Percentiles rank a stretch among this genome's conserved stretches.
phyloP scores from a whole-genome alignment of 2,888 invertebrate genomes.

The Parthenolecanium corni region DNA sequence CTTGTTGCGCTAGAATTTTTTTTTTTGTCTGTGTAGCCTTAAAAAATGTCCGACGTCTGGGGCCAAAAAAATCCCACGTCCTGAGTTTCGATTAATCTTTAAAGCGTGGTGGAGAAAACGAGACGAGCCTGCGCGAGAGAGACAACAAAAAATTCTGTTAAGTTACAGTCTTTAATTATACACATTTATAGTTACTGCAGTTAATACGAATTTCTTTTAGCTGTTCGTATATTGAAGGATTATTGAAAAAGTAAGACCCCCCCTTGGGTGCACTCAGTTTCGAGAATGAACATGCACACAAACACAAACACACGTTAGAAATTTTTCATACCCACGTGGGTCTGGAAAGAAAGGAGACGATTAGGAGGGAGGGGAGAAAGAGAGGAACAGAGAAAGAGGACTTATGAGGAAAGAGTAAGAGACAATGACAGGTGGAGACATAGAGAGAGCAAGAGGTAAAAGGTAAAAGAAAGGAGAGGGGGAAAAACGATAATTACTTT shows the following conservation, averaged over 20 bases:
- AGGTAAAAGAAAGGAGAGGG: too few species aligned
- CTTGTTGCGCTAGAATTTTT: too few species aligned
- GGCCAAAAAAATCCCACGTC: too few species aligned
- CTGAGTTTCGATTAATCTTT: not conserved
- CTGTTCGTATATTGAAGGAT: too few species aligned
- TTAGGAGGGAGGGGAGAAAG: not conserved
- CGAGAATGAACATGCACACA: not conserved
- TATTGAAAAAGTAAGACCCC: not conserved
- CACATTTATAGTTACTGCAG: too few species aligned
- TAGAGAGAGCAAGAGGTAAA: not conserved
- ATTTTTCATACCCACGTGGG: not conserved
- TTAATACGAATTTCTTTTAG: too few species aligned
- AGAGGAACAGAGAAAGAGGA: too few species aligned
- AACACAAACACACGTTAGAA: not conserved
- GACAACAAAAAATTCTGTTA: too few species aligned
- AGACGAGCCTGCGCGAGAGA: not conserved
- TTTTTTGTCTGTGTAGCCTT: not conserved
- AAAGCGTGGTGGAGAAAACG: not conserved
- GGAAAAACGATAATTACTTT: conserved; percentile 14
- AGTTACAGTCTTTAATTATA: too few species aligned
- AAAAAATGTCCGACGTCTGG: not conserved
- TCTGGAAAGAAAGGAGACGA: not conserved
- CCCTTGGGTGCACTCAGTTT: not conserved
- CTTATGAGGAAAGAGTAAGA: too few species aligned
- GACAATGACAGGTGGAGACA: too few species aligned